These are phyloP conservation scores for Origma solitaria DNA, from an alignment of 2,113 vertebrate genomes.

Conservation along the genomic window DNA sequence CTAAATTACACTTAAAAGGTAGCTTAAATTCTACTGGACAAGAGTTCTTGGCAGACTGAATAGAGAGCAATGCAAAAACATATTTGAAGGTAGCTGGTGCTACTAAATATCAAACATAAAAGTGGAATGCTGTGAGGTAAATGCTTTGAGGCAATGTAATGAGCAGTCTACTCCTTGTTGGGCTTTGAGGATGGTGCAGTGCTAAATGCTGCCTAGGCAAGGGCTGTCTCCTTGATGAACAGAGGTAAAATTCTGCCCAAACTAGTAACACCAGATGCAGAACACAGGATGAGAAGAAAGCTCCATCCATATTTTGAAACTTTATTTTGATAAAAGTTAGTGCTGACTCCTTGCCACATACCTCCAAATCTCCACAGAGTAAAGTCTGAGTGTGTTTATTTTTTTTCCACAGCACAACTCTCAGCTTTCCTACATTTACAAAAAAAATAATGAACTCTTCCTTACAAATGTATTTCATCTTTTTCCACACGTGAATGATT, in stretches of 20 bases:
- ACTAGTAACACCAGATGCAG: neutral
- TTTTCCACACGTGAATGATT: neutral
- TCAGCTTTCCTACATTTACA: neutral
- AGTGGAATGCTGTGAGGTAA: neutral
- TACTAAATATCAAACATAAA: constrained; percentile 13
- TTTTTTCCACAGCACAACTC: neutral
- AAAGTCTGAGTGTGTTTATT: neutral
- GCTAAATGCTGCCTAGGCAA: neutral
- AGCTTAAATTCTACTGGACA: constrained; percentile 40
- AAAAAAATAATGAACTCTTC: constrained; percentile 16
- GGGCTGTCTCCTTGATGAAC: neutral
- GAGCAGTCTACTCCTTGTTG: neutral
- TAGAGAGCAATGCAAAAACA: constrained; percentile 3
- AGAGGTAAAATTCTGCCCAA: neutral
- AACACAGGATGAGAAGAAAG: neutral
- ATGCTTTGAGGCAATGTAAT: constrained; percentile 2
- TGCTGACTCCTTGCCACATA: neutral
- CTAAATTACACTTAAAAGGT: constrained; percentile 34
- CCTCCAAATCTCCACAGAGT: neutral
- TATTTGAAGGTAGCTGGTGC: neutral
- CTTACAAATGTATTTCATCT: constrained; percentile 50
- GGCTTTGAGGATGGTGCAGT: neutral
- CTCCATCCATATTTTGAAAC: neutral
- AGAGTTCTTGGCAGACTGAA: constrained; percentile 18
- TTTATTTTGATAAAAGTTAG: neutral